Evolutionary conservation across 2,888 invertebrate species (phyloP), one percentile per base, ranked within the genome.

Genomic region (Melanostoma scalare): DNA sequence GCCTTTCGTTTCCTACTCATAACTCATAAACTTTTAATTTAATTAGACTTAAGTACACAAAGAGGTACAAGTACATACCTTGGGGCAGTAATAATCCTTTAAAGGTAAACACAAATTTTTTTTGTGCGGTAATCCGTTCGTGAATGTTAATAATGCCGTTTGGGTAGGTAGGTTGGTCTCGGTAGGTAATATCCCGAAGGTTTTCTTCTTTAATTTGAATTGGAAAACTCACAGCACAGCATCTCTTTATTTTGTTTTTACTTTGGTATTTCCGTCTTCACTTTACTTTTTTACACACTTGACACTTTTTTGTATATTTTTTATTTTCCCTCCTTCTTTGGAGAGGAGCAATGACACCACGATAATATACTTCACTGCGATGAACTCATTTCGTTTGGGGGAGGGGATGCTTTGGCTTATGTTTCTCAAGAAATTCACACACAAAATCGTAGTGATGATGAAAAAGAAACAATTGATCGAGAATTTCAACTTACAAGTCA

Each of bases 271-370:
- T 60, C 35, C 46, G 44, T 6, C 38, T 38, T 6, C 38, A 38
- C 38, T 38, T 6, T 2, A 20, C 38, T 38, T 38, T 38, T 6
- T 38, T 6, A 20, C 6, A 42, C 48, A 77, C 58, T 63, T 63
- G 35, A 71, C 69, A 71, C 71, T 56, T 42, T 46, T 38, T 38
- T 46, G 52, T 44, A 5, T 9, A 1, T 20, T 30, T 50, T 33
- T 44, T 20, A 4, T 55, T 10, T 48, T 42, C 0, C 9, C 46
- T 46, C 46, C 56, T 35, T 6, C 35, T 38, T 6, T 48, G n/a
- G 9, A 53, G 48, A 58, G 67, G 65, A 67, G 35, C 42, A 67
- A 44, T 75, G 58, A 74, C 48, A 75, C 63, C 46, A 46, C 44
- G 46, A 10, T 36, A 40, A 40, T 52, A 20, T 20, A 72, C 52